phyloP scores from a whole-genome alignment of 2,797 vertebrate species.

The Hephaestus fuliginosus region DNA sequence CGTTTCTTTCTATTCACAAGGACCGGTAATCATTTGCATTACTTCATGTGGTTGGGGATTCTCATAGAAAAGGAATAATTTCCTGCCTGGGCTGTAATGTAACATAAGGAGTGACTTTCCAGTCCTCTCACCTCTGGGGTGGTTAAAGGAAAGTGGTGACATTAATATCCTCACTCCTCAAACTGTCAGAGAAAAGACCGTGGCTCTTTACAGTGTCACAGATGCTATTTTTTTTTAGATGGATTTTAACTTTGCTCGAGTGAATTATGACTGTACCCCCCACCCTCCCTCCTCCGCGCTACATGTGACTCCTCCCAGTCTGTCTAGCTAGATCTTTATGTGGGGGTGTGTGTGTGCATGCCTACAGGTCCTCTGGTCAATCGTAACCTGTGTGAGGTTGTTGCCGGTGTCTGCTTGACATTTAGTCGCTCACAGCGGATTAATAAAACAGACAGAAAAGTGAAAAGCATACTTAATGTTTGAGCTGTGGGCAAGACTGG shows the following conservation, averaged over 20 bases:
- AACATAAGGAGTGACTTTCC: constrained; percentile 21
- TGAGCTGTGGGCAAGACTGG: constrained; percentile 16
- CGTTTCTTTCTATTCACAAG: too few relatives aligned
- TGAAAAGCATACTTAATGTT: constrained; percentile 15
- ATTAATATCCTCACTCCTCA: constrained; percentile 49
- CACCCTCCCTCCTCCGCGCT: background rate
- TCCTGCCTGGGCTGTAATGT: background rate
- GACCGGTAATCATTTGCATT: background rate
- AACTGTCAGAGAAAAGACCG: constrained; percentile 41
- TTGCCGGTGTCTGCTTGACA: background rate
- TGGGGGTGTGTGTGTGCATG: too few relatives aligned
- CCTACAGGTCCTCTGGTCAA: constrained; percentile 30
- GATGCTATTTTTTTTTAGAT: constrained; percentile 10
- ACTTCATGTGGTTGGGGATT: constrained; percentile 6
- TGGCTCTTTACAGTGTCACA: constrained; percentile 43
- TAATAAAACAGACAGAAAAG: constrained; percentile 4
- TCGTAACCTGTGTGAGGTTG: constrained; percentile 21
- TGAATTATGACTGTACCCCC: constrained; percentile 45
- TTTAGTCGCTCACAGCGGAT: constrained; percentile 22
- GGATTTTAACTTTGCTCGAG: constrained; percentile 33
- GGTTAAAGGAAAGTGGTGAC: constrained; percentile 39
- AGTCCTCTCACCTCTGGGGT: constrained; percentile 29
- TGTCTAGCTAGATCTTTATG: constrained; percentile 3
- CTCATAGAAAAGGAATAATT: constrained; percentile 6
- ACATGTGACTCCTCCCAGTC: constrained; percentile 30